A percentile compares a stretch with the other conserved stretches of the same genome.
These are phyloP conservation scores for Periophthalmus magnuspinnatus DNA, from an alignment of 2,797 vertebrate genomes.

Conservation along the genomic window DNA sequence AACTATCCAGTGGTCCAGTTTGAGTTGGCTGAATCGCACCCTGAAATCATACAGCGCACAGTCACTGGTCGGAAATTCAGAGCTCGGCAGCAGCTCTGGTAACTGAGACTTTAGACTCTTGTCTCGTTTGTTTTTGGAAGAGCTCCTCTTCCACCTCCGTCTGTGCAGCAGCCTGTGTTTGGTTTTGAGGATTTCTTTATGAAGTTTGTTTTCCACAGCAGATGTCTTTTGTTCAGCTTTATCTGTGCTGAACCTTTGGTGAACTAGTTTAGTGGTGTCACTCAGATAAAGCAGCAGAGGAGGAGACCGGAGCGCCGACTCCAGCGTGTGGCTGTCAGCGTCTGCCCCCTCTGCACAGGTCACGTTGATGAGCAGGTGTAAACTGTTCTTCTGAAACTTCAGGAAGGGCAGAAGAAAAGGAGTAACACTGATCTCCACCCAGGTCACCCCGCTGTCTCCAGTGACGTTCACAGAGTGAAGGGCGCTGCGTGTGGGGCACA, in stretches of 20 bases:
- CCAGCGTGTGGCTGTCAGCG: slow-evolving; percentile 28
- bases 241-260: slow-evolving; percentile 63
- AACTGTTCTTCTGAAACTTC: slow-evolving; percentile 71
- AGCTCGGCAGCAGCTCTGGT: slow-evolving; percentile 77
- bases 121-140: slow-evolving; percentile 49
- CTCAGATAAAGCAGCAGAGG: slow-evolving; percentile 91
- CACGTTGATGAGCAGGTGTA: slow-evolving; percentile 84
- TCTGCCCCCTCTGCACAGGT: slow-evolving; percentile 73
- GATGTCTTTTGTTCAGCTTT: slow-evolving; percentile 24
- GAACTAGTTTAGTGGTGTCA: slow-evolving; percentile 81
- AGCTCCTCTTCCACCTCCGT: slow-evolving; percentile 71
- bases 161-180: slow-evolving; percentile 50
- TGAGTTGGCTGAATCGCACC: slow-evolving; percentile 90
- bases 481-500: slow-evolving; percentile 55
- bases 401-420: slow-evolving; percentile 83
- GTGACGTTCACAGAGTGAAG: slow-evolving; percentile 74
- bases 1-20: slow-evolving; percentile 93
- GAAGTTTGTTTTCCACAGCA: slow-evolving; percentile 19
- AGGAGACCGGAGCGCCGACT: slow-evolving; percentile 72
- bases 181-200: slow-evolving; percentile 44
- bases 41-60: slow-evolving; percentile 90
- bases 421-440: slow-evolving; percentile 90
- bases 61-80: slow-evolving; percentile 81
- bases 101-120: slow-evolving; percentile 62
- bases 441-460: slow-evolving; percentile 67